Conservation (phyloP, 2,797 vertebrate genomes). For the Catamblyrhynchus diadema region DNA sequence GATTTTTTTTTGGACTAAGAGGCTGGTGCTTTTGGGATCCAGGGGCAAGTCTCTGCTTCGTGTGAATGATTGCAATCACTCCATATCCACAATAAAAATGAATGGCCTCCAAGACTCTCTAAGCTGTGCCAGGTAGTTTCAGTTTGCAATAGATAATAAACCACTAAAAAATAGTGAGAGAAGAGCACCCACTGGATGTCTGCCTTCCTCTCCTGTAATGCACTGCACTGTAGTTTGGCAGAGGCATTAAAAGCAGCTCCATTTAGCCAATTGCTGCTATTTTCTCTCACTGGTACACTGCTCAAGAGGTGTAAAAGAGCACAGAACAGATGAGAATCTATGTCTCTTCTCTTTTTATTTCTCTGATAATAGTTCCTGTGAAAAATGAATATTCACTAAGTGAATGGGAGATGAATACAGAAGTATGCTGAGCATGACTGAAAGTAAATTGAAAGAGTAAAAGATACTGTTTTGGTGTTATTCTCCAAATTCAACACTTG, state of each 20-base stretch:
- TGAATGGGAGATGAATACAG: neutral
- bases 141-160: neutral
- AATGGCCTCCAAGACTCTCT: neutral
- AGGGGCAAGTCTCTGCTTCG: neutral
- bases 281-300: neutral
- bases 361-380: neutral
- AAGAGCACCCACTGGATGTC: neutral
- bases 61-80: neutral
- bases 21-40: neutral
- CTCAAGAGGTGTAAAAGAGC: neutral
- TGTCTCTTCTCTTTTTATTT: neutral
- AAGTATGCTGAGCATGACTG: neutral
- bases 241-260: neutral
- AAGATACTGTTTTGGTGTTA: neutral
- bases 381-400: neutral
- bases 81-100: neutral
- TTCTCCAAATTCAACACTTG: neutral
- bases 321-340: neutral
- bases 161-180: neutral
- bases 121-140: neutral
- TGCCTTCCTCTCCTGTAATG: neutral
- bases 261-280: neutral
- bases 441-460: neutral
- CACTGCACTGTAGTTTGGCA: neutral
- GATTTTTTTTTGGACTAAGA: neutral